A percentile compares a stretch with the other conserved stretches of the same genome.
Conservation (phyloP, 2,888 invertebrate genomes). For the Pyrocoelia pectoralis region DNA sequence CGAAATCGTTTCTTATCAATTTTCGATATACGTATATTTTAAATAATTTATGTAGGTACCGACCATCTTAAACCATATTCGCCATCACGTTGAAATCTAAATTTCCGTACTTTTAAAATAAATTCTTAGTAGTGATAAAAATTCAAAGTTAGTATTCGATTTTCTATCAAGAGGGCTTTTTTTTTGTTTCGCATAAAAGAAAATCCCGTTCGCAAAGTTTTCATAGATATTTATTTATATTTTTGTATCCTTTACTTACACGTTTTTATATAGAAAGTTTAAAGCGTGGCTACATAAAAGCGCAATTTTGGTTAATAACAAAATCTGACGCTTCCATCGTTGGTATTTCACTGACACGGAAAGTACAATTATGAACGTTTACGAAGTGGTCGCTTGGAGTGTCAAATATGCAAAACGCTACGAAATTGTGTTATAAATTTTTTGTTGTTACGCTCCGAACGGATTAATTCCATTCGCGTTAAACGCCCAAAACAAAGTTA, state of each 20-base stretch:
- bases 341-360: neutral
- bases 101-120: slow-evolving; percentile 7
- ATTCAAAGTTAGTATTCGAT: slow-evolving; percentile 22
- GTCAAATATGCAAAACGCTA: neutral
- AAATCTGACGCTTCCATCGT: neutral
- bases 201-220: neutral
- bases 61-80: no score
- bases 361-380: neutral
- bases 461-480: neutral
- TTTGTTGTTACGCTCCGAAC: neutral
- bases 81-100: neutral
- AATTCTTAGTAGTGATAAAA: slow-evolving; percentile 3
- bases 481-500: neutral
- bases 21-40: neutral
- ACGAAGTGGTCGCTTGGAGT: neutral
- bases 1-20: slow-evolving; percentile 7
- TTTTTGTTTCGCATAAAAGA: slow-evolving; percentile 7
- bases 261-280: neutral
- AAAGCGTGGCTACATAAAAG: neutral
- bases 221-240: neutral
- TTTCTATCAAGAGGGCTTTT: slow-evolving; percentile 9
- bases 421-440: neutral
- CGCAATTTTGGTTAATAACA: slow-evolving; percentile 3
- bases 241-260: neutral
- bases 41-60: neutral